Conservation (phyloP, 2,888 invertebrate genomes). For the Vandiemenella viatica region DNA sequence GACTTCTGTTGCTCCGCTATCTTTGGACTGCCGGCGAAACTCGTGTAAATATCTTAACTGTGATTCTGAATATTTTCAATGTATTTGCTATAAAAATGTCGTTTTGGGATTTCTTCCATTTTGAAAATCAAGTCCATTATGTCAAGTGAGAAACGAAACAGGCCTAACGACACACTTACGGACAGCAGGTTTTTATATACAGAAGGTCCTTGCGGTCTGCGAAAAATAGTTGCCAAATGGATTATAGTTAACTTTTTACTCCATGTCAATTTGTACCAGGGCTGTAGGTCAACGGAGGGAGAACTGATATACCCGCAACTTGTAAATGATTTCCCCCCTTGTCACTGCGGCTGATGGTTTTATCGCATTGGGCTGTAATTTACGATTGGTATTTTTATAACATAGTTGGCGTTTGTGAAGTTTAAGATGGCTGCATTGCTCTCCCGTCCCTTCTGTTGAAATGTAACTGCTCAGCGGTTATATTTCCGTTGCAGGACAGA, state of each 20-base stretch:
- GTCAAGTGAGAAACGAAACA: constrained; percentile 11
- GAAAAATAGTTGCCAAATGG: constrained; percentile 14
- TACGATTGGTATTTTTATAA: constrained; percentile 16
- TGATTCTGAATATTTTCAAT: constrained; percentile 16
- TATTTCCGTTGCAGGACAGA: too few species aligned
- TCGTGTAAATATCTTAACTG: constrained; percentile 13
- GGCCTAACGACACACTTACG: constrained; percentile 15
- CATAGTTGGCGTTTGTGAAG: constrained; percentile 11
- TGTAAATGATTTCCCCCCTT: constrained; percentile 8
- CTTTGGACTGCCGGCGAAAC: constrained; percentile 10
- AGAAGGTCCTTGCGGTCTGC: constrained; percentile 12
- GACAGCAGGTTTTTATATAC: constrained; percentile 12
- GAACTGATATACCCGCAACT: constrained; percentile 6
- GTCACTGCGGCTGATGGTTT: constrained; percentile 11
- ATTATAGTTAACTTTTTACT: constrained; percentile 15
- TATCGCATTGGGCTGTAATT: constrained; percentile 11
- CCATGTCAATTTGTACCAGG: constrained; percentile 17
- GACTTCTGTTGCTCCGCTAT: constrained; percentile 11
- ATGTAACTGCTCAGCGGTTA: too few species aligned
- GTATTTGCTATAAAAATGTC: constrained; percentile 16
- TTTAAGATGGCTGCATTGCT: too few species aligned
- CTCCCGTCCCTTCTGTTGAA: too few species aligned
- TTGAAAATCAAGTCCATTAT: constrained; percentile 9
- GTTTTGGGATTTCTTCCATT: constrained; percentile 14
- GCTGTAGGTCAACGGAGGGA: constrained; percentile 12